A percentile compares a stretch with the other conserved stretches of the same genome.
Evolutionary conservation across 1,140 invertebrate species (phyloP).

Genomic region (Heliconius hermathena): DNA sequence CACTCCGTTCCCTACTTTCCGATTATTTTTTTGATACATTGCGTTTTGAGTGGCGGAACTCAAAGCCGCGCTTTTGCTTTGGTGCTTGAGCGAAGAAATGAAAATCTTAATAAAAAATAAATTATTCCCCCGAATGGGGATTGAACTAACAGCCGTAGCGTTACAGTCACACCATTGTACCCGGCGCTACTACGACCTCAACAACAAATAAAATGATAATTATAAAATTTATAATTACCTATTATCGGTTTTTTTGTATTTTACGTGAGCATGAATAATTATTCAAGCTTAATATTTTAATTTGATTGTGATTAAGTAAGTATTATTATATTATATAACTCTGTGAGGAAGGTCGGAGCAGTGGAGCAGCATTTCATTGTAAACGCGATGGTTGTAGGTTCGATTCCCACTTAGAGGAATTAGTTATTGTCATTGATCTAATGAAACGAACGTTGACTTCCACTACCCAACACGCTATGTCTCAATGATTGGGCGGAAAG

Average conservation of each 20-base stretch:
- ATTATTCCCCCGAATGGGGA: not conserved
- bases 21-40: not conserved
- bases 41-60: not conserved
- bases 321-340: not conserved
- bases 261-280: not conserved
- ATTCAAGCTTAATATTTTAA: constrained; percentile 3
- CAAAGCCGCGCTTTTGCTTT: not conserved
- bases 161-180: not conserved
- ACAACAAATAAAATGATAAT: not conserved
- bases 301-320: not conserved
- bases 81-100: not conserved
- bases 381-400: not conserved
- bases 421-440: not conserved
- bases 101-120: not conserved
- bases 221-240: not conserved
- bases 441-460: not conserved
- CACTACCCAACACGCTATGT: too few relatives aligned
- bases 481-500: too few relatives aligned
- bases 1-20: not conserved
- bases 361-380: not conserved
- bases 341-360: not conserved
- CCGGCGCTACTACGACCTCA: not conserved
- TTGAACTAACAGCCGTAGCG: not conserved
- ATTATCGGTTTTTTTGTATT: not conserved
- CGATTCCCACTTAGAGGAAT: not conserved